Base-by-base conservation (phyloP, 1,140 invertebrate species). In the Sitophilus oryzae region DNA sequence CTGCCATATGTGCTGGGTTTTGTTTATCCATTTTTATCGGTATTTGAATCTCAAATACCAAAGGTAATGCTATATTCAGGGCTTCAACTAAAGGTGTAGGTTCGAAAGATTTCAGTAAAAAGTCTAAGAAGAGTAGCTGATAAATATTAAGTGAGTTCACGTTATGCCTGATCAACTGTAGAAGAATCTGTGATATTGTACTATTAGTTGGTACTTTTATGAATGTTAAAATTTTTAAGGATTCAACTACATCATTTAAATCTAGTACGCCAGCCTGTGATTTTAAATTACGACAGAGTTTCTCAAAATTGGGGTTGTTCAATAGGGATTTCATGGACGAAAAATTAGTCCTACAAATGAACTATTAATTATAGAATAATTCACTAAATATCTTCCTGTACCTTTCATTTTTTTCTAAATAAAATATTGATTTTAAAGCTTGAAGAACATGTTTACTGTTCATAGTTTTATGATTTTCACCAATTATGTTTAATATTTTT, bases 61-160 rank as follows among this genome's bases (percentile, higher is more conserved):
- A 62, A 0, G 82, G 81, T 15, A 86, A 52, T 3, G 83, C 82
- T 6, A 79, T 66, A 56, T 74, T 71, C 3, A 86, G 58, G 2
- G 81, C 81, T 43, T 82, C 75, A 0, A 76, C 71, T 14, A 86
- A 66, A 58, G 82, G 78, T 34, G 76, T 77, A 5, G 22, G 42
- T 38, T 70, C 23, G 14, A 72, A 66, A 41, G 72, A 66, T 9
- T 68, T 69, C 1, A 86, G 61, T 20, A 84, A 53, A 65, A 77
- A 80, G 59, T 81, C 71, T 14, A 83, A 43, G 64, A 80, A 82
- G 44, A 78, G 77, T 41, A 85, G 79, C 60, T 84, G 76, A 10
- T 74, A 58, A n/a, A 81, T 61, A 46, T 73, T 74, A 15, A 86
- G 63, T 43, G 74, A 42, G 69, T 85, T 85, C 2, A 84, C 74